These are phyloP conservation scores for Tetanocera ferruginea DNA, from an alignment of 2,888 invertebrate genomes.

Conservation along the genomic window DNA sequence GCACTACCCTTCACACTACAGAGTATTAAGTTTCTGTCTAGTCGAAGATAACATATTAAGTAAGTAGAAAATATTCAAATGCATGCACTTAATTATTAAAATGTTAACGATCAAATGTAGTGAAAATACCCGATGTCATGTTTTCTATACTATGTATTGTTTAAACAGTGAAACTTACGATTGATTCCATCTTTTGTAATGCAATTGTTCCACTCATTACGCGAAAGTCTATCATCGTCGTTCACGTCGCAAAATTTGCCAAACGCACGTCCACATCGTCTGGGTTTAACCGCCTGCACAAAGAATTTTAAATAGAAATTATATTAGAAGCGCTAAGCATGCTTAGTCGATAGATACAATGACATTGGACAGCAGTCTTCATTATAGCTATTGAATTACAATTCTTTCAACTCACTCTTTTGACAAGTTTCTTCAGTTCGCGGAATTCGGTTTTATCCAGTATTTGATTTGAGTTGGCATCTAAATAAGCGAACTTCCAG, in stretches of 20 bases:
- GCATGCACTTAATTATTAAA: too few relatives aligned
- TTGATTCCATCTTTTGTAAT: slow-evolving; percentile 84
- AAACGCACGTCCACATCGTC: slow-evolving; percentile 90
- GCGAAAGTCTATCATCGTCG: slow-evolving; percentile 82
- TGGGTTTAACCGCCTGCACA: slow-evolving; percentile 83
- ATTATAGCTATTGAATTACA: background rate
- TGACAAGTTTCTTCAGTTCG: slow-evolving; percentile 84
- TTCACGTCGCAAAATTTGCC: slow-evolving; percentile 89
- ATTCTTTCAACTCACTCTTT: slow-evolving; percentile 74
- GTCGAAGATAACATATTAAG: too few relatives aligned
- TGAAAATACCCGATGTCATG: too few relatives aligned
- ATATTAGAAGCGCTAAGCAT: slow-evolving; percentile 2
- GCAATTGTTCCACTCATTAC: slow-evolving; percentile 89
- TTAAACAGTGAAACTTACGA: slow-evolving; percentile 75
- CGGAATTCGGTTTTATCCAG: slow-evolving; percentile 87
- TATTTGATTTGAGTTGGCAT: slow-evolving; percentile 82
- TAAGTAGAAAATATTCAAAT: too few relatives aligned
- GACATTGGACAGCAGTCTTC: background rate
- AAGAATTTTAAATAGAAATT: slow-evolving; percentile 35
- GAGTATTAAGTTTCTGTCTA: too few relatives aligned
- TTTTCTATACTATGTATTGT: too few relatives aligned
- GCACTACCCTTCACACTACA: too few relatives aligned
- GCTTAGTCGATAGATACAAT: background rate
- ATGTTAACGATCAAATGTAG: too few relatives aligned
- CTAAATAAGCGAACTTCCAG: slow-evolving; percentile 92